Conservation (phyloP, 2,797 vertebrate species). For the Cheirogaleus major region DNA sequence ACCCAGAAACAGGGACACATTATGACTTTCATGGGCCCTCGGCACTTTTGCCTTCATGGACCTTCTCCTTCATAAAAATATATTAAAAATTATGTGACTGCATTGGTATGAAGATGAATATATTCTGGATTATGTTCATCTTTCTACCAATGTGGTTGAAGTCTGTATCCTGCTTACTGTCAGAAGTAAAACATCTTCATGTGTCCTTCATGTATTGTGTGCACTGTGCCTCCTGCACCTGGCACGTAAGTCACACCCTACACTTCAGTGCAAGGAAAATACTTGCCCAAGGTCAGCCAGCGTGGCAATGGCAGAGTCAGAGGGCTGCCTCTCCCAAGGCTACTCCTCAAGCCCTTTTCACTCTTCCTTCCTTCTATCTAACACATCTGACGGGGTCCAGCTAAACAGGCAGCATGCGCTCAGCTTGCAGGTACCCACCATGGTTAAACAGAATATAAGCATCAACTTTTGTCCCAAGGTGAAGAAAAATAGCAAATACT, state of each 20-base stretch:
- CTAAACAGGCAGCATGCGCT: fast-evolving
- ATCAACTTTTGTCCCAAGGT: neutral
- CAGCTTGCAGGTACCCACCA: too few relatives aligned
- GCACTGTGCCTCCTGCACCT: neutral
- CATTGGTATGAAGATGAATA: neutral
- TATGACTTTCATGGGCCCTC: neutral
- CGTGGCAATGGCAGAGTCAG: neutral
- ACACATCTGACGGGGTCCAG: too few relatives aligned
- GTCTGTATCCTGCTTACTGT: neutral
- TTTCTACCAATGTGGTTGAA: neutral
- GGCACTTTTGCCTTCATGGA: neutral
- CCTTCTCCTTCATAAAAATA: neutral
- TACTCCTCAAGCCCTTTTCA: too few relatives aligned
- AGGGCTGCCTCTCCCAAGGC: neutral
- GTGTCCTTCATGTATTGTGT: neutral
- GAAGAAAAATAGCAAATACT: neutral
- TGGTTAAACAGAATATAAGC: neutral
- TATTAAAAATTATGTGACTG: neutral
- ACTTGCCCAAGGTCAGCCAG: neutral
- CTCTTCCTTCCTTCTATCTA: neutral
- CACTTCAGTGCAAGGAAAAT: neutral
- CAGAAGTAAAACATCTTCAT: neutral
- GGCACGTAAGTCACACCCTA: neutral
- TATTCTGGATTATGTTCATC: neutral
- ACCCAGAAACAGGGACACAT: neutral